Evolutionary conservation across 2,797 vertebrate species (phyloP).

Genomic region (Somateria mollissima): DNA sequence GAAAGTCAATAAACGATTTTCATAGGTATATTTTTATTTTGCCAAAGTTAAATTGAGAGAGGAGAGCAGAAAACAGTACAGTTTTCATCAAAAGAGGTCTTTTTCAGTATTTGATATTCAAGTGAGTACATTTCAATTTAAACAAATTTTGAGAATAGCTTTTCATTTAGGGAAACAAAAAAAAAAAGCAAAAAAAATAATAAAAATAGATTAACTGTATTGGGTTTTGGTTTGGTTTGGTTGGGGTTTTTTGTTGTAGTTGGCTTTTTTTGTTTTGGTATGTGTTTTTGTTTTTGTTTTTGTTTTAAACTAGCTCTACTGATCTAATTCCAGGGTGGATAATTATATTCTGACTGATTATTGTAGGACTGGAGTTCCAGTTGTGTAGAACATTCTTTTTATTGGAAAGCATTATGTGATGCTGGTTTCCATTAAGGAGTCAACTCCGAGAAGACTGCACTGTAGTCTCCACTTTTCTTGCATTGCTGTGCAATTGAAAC

Average conservation of each 20-base stretch:
- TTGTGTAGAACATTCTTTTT: conserved; percentile 53
- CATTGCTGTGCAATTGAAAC: neutral
- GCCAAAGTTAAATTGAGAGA: neutral
- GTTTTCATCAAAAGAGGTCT: neutral
- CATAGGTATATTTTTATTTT: neutral
- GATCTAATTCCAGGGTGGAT: conserved; percentile 60
- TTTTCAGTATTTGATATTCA: conserved; percentile 7
- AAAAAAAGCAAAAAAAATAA: neutral
- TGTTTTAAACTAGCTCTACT: neutral
- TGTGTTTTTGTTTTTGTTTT: neutral
- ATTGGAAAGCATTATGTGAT: conserved; percentile 41
- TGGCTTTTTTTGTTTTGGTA: neutral
- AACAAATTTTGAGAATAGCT: conserved; percentile 5
- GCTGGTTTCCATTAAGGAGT: conserved; percentile 62
- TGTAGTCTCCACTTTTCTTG: neutral
- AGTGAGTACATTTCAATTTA: neutral
- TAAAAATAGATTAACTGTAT: neutral
- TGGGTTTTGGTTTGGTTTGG: no score
- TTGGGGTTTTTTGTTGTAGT: no score
- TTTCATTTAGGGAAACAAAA: conserved; percentile 18
- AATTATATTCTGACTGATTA: conserved; percentile 52
- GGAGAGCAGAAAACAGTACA: neutral
- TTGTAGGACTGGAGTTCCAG: conserved; percentile 19
- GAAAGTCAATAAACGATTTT: neutral
- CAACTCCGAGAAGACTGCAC: neutral